A percentile compares a stretch with the other conserved stretches of the same genome.
Conservation (phyloP, 2,113 vertebrate species). For the Apteryx owenii region DNA sequence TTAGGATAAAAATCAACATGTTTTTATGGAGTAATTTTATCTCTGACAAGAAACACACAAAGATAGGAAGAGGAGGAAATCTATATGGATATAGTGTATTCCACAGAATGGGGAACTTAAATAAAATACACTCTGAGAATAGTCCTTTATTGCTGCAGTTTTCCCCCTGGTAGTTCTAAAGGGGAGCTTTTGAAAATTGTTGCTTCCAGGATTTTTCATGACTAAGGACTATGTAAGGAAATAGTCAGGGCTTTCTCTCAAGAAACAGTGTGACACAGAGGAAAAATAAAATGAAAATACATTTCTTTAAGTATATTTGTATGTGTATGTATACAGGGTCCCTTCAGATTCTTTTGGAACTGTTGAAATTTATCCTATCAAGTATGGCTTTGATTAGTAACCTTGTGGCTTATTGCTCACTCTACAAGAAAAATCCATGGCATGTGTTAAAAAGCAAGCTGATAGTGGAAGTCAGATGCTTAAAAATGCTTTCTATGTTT, state of each 20-base stretch:
- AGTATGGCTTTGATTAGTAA: neutral
- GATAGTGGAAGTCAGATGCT: neutral
- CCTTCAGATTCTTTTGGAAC: neutral
- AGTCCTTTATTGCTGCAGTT: neutral
- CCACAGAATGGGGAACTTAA: neutral
- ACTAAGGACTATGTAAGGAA: neutral
- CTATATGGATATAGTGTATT: neutral
- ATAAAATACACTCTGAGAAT: neutral
- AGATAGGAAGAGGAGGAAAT: neutral
- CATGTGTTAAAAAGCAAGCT: neutral
- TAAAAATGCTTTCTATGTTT: neutral
- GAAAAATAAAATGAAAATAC: neutral
- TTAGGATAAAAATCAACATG: neutral
- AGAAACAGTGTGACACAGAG: neutral
- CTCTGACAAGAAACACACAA: neutral
- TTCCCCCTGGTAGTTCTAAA: neutral
- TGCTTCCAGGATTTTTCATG: neutral
- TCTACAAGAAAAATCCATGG: neutral
- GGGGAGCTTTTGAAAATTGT: neutral
- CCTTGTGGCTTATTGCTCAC: neutral
- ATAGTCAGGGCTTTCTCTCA: neutral
- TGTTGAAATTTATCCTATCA: neutral
- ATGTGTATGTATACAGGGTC: neutral
- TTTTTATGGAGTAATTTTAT: neutral
- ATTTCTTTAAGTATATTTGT: neutral